These are phyloP conservation scores for Sceloporus undulatus DNA, from an alignment of 2,113 vertebrate species.

Conservation along the genomic window DNA sequence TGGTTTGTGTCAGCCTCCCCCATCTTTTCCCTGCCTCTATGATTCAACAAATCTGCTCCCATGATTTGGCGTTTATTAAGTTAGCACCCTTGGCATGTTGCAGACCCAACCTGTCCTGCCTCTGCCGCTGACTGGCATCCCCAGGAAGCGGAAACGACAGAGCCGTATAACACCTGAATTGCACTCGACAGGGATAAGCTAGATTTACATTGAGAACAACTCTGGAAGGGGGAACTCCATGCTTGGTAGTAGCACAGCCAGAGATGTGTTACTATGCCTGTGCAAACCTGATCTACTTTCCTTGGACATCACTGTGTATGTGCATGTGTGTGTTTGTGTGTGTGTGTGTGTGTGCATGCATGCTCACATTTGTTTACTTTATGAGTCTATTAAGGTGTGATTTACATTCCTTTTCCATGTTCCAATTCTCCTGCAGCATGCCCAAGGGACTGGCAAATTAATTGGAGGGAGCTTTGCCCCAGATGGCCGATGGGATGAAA, in stretches of 20 bases:
- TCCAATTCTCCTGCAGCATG: slow-evolving; percentile 8
- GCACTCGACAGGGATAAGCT: background rate
- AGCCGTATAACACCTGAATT: background rate
- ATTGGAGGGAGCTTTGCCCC: slow-evolving; percentile 5
- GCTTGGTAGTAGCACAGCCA: background rate
- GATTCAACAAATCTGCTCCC: background rate
- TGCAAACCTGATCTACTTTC: too few relatives aligned
- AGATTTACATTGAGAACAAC: background rate
- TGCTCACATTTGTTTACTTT: background rate
- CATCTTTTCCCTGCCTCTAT: background rate
- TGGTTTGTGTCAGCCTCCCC: background rate
- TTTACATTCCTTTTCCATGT: background rate
- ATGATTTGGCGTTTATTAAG: slow-evolving; percentile 14
- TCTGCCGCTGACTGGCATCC: slow-evolving; percentile 12
- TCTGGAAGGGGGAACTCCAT: background rate
- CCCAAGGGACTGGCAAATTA: slow-evolving; percentile 27
- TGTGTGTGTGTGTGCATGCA: too few relatives aligned
- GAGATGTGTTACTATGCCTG: background rate
- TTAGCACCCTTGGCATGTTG: slow-evolving; percentile 4
- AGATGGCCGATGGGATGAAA: slow-evolving; percentile 1
- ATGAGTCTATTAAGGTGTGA: slow-evolving; percentile 12
- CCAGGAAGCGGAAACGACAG: slow-evolving; percentile 14
- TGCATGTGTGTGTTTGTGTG: too few relatives aligned
- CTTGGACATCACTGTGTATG: background rate
- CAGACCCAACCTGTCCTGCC: background rate